phyloP scores from a whole-genome alignment of 2,113 vertebrate species.

The Felis catus region F.catus_Fca126_mat1.0 CM031421.1:93900501-93901000 shows the following conservation, averaged over 20 bases:
- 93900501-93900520: not conserved
- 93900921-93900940: conserved; percentile 18
- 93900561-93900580: not conserved
- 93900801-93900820: not conserved
- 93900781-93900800: not conserved
- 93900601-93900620: not conserved
- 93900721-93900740: not conserved
- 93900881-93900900: not conserved
- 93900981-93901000: conserved; percentile 3
- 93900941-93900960: conserved; percentile 12
- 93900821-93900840: not conserved
- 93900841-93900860: not conserved
- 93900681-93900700: not conserved
- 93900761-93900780: not conserved
- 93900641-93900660: not conserved
- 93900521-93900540: not conserved
- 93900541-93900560: not conserved
- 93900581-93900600: not conserved
- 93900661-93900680: not conserved
- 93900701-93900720: not conserved
- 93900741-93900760: not conserved
- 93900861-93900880: not conserved
- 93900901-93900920: not conserved
- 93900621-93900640: not conserved
- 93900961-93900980: conserved; percentile 40